Evolutionary conservation across 2,888 invertebrate species (phyloP).

Genomic region (Amphipoea lucens): DNA sequence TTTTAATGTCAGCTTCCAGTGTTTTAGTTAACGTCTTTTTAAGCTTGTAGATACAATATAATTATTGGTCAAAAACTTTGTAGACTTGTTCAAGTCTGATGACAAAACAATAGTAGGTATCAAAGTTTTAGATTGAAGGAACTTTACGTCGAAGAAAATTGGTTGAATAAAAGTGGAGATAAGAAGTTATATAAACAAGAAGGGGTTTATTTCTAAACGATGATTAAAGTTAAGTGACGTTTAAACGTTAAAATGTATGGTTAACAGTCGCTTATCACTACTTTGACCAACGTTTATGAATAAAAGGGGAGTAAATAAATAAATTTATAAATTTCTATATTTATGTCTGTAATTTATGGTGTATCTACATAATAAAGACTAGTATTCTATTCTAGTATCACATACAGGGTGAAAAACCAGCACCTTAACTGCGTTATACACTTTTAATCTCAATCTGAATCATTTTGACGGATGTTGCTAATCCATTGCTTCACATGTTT

Average conservation of each 20-base stretch:
- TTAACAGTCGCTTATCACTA: no score
- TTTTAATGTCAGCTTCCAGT: background rate
- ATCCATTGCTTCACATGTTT: no score
- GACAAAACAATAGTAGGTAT: constrained; percentile 17
- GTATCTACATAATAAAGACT: no score
- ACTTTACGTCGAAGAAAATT: background rate
- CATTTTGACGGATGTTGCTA: no score
- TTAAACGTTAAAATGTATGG: no score
- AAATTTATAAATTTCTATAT: no score
- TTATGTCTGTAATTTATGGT: no score
- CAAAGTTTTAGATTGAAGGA: background rate
- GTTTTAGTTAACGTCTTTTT: constrained; percentile 16
- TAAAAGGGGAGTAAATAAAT: no score
- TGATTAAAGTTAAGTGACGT: no score
- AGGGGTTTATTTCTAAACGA: background rate
- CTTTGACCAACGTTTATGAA: no score
- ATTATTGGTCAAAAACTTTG: constrained; percentile 9
- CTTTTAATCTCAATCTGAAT: no score
- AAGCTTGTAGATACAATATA: background rate
- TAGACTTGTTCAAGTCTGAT: constrained; percentile 8
- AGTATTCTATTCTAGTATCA: background rate
- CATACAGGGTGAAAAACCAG: background rate
- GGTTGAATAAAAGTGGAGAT: background rate
- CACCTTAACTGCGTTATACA: no score
- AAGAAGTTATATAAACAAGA: background rate